A percentile compares a stretch with the other conserved stretches of the same genome.
Conservation (phyloP, 2,797 vertebrate species). For the Taenioides sp. region DNA sequence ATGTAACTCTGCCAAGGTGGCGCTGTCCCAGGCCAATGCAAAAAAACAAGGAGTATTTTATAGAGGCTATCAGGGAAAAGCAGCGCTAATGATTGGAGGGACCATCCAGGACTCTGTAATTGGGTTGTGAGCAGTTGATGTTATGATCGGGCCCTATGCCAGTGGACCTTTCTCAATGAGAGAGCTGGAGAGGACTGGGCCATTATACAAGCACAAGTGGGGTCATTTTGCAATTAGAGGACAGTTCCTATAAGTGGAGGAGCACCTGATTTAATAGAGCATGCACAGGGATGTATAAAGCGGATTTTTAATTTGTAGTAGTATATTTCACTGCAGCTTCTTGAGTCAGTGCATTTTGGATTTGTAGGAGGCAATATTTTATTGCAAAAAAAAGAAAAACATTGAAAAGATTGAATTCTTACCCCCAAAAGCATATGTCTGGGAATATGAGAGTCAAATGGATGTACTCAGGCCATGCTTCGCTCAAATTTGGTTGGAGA, state of each 20-base stretch:
- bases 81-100: constrained; percentile 30
- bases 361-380: not conserved
- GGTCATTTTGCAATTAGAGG: constrained; percentile 8
- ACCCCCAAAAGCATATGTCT: too few relatives aligned
- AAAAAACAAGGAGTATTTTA: constrained; percentile 28
- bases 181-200: constrained; percentile 6
- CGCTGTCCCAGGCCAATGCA: constrained; percentile 39
- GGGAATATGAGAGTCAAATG: too few relatives aligned
- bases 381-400: too few relatives aligned
- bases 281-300: not conserved
- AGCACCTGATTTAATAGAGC: constrained; percentile 14
- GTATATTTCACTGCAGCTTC: not conserved
- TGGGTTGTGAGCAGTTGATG: constrained; percentile 41
- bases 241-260: constrained; percentile 19
- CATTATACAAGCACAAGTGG: constrained; percentile 14
- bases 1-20: constrained; percentile 50
- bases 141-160: constrained; percentile 11
- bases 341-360: not conserved
- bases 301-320: not conserved
- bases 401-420: too few relatives aligned
- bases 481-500: too few relatives aligned
- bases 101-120: constrained; percentile 33
- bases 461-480: too few relatives aligned
- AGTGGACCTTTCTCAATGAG: constrained; percentile 18
- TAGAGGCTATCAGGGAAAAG: constrained; percentile 29